phyloP scores from a whole-genome alignment of 2,888 invertebrate species.

The Eilema depressum region DNA sequence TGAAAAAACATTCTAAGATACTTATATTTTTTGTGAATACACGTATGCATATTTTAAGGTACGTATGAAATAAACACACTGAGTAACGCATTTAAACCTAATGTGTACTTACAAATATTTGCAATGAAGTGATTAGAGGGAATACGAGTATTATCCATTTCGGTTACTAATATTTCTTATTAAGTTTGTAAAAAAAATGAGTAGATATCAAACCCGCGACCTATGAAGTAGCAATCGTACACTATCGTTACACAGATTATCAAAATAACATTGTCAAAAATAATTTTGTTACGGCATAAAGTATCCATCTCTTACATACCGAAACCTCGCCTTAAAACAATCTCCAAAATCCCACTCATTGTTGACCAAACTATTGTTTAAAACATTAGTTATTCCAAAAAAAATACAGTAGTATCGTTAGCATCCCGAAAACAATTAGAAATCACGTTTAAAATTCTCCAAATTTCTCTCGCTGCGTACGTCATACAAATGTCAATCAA shows the following conservation, averaged over 20 bases:
- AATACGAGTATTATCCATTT: no score
- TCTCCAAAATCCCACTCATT: constrained; percentile 28
- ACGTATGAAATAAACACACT: no score
- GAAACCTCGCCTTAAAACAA: constrained; percentile 1
- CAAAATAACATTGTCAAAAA: no score
- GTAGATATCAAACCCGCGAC: not conserved
- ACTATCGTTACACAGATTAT: not conserved
- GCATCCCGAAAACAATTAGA: constrained; percentile 56
- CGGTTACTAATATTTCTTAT: no score
- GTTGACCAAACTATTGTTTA: constrained; percentile 21
- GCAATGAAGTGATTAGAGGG: no score
- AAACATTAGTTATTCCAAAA: constrained; percentile 21
- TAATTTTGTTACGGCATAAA: not conserved
- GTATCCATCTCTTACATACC: not conserved
- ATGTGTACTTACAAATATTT: no score
- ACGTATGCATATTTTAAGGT: no score
- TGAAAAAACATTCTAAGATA: no score
- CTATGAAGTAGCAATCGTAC: not conserved
- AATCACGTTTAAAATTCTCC: constrained; percentile 68
- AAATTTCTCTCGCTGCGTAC: constrained; percentile 75
- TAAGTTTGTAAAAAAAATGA: no score
- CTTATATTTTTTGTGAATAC: no score
- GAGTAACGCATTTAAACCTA: no score
- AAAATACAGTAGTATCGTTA: constrained; percentile 46
- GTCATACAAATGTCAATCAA: constrained; percentile 84